A percentile compares a stretch with the other conserved stretches of the same genome.
Evolutionary conservation across 1,140 invertebrate genomes (phyloP).

Genomic region (Pentalonia nigronervosa): DNA sequence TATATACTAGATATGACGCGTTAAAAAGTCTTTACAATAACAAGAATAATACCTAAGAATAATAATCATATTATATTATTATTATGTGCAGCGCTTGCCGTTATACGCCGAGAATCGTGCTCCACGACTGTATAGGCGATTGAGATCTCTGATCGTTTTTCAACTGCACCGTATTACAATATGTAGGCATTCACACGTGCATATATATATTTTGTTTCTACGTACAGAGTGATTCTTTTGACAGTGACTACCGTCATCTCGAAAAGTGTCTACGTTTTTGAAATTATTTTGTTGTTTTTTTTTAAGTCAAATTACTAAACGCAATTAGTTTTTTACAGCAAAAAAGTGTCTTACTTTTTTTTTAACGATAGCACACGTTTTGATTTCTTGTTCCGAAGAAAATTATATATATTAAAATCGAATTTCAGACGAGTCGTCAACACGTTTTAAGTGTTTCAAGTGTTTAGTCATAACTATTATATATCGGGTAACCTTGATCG

Average conservation of each 20-base stretch:
- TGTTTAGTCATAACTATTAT: background rate
- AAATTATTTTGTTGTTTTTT: too few relatives aligned
- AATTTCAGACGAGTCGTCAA: background rate
- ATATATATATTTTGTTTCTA: background rate
- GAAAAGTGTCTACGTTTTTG: background rate
- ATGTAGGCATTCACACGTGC: background rate
- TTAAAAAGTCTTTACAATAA: background rate
- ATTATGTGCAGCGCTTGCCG: background rate
- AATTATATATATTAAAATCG: background rate
- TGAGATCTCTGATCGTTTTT: slow-evolving; percentile 11
- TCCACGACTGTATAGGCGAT: background rate
- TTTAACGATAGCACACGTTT: background rate
- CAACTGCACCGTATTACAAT: background rate
- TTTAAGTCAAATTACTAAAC: background rate
- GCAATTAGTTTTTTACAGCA: background rate
- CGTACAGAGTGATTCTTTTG: too few relatives aligned
- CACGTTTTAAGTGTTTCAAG: background rate
- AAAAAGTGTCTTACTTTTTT: background rate
- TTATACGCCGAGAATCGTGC: slow-evolving; percentile 20
- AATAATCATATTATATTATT: background rate
- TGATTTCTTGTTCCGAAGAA: background rate
- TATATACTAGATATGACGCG: background rate
- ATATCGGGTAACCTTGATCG: background rate
- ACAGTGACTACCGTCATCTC: background rate
- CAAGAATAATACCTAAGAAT: background rate